These are phyloP conservation scores for Chymomyza procnemis DNA, from an alignment of 2,888 invertebrate genomes.

Conservation along the genomic window DNA sequence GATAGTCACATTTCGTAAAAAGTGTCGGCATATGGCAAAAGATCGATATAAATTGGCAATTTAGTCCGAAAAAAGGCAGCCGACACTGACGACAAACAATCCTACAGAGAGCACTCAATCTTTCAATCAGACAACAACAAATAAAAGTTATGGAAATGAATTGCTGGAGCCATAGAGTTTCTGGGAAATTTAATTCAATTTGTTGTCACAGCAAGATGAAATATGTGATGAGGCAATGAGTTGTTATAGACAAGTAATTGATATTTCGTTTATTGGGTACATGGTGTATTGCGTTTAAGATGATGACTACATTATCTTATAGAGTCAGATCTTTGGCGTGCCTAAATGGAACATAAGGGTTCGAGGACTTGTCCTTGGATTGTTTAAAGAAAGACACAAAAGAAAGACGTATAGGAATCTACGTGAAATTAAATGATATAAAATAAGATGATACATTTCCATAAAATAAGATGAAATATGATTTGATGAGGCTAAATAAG, in stretches of 20 bases:
- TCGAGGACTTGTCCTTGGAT: too few relatives aligned
- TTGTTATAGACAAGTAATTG: not conserved
- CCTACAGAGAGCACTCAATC: not conserved
- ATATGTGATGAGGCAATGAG: not conserved
- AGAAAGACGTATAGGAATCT: too few relatives aligned
- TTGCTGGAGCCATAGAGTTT: not conserved
- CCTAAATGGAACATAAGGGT: too few relatives aligned
- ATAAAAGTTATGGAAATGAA: constrained; percentile 62
- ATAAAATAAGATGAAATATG: too few relatives aligned
- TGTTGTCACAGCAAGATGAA: constrained; percentile 4
- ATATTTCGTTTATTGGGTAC: not conserved
- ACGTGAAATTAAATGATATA: too few relatives aligned
- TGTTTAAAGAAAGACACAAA: too few relatives aligned
- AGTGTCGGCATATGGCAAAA: constrained; percentile 16
- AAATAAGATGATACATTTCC: too few relatives aligned
- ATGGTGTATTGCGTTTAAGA: too few relatives aligned
- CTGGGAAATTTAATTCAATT: constrained; percentile 66
- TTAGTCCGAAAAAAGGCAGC: constrained; percentile 67
- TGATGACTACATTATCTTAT: not conserved
- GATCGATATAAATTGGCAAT: constrained; percentile 70
- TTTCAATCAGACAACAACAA: not conserved
- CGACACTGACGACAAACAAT: constrained; percentile 34
- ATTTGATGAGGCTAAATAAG: too few relatives aligned
- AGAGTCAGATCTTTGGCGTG: too few relatives aligned
- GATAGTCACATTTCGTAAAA: not conserved